Percentiles rank a stretch among this genome's conserved stretches.
Evolutionary conservation across 2,888 invertebrate species (phyloP).

Genomic region (Phorcus lineatus): DNA sequence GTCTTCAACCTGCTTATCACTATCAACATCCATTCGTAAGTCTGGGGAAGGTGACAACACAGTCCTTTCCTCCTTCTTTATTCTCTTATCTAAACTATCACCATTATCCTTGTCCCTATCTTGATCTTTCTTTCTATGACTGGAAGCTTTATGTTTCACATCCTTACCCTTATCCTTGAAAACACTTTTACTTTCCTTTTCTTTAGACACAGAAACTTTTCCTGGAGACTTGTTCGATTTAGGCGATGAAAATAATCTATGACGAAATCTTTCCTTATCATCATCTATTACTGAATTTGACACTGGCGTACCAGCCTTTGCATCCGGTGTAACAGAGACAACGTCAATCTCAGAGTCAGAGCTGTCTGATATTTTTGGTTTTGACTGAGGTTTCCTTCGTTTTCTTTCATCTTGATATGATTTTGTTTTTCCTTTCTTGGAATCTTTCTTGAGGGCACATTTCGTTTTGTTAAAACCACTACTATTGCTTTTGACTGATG

Average conservation of each 20-base stretch:
- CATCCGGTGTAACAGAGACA: conserved; percentile 34
- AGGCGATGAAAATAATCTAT: conserved; percentile 12
- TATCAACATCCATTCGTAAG: not conserved
- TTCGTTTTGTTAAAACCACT: not conserved
- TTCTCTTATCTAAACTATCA: conserved; percentile 25
- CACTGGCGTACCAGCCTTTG: conserved; percentile 20
- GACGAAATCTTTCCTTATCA: not conserved
- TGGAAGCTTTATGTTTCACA: conserved; percentile 5
- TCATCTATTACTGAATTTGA: conserved; percentile 19
- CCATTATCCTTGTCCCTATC: conserved; percentile 37
- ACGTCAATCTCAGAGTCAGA: conserved; percentile 39
- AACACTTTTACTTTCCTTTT: conserved; percentile 4
- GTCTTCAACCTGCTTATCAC: conserved; percentile 14
- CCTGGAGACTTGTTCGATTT: conserved; percentile 14
- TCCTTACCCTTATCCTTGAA: not conserved
- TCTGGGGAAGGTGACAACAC: conserved; percentile 13
- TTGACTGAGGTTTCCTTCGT: conserved; percentile 5
- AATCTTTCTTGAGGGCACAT: not conserved
- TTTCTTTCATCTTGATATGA: conserved; percentile 18
- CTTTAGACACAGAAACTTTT: not conserved
- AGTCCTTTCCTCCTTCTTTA: conserved; percentile 31
- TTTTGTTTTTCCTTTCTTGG: not conserved
- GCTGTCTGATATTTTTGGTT: conserved; percentile 31
- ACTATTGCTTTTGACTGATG: conserved; percentile 9
- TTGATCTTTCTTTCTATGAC: conserved; percentile 20